Percentiles rank a stretch among this genome's conserved stretches.
Evolutionary conservation across 1,140 invertebrate species (phyloP).

Genomic region (Armadillidium nasatum): DNA sequence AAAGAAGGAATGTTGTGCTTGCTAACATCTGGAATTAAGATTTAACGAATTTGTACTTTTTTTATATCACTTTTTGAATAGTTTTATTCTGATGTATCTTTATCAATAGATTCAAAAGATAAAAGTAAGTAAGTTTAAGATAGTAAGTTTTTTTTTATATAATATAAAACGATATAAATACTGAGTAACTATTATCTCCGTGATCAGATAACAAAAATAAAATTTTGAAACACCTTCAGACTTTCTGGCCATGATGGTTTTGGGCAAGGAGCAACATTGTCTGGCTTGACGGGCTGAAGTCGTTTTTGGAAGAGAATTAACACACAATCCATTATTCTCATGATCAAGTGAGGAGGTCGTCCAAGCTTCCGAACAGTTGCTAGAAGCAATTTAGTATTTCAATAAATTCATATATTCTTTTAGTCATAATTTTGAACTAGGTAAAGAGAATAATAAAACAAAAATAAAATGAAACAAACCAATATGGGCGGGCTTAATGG

Average conservation of each 20-base stretch:
- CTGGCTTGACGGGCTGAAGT: slow-evolving; percentile 71
- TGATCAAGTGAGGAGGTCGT: slow-evolving; percentile 90
- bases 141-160: too few relatives aligned
- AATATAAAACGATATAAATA: too few relatives aligned
- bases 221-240: slow-evolving; percentile 64
- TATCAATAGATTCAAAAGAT: too few relatives aligned
- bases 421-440: neutral
- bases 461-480: slow-evolving; percentile 48
- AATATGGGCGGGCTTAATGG: slow-evolving; percentile 94
- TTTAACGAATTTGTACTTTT: too few relatives aligned
- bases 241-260: slow-evolving; percentile 95
- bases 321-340: slow-evolving; percentile 97
- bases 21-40: slow-evolving; percentile 75
- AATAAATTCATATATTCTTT: neutral
- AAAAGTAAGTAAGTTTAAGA: too few relatives aligned
- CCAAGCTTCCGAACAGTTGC: slow-evolving; percentile 91
- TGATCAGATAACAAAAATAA: too few relatives aligned
- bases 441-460: neutral
- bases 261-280: slow-evolving; percentile 72
- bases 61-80: too few relatives aligned
- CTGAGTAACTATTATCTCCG: too few relatives aligned
- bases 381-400: slow-evolving; percentile 31
- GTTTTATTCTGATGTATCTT: too few relatives aligned
- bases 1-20: slow-evolving; percentile 83
- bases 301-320: slow-evolving; percentile 86